phyloP scores from a whole-genome alignment of 2,888 invertebrate genomes.

The Harpalus rufipes region DNA sequence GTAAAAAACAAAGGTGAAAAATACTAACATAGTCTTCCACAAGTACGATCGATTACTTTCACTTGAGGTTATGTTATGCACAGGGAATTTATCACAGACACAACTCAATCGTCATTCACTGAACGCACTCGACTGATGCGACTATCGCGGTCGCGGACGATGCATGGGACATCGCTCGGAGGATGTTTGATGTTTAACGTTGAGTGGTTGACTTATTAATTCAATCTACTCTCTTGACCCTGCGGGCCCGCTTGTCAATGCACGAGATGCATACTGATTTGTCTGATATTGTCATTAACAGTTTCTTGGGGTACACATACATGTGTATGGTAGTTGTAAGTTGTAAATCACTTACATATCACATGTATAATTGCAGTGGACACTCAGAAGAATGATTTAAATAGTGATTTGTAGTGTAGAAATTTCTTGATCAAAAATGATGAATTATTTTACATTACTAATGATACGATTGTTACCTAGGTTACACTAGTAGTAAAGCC shows the following conservation, averaged over 20 bases:
- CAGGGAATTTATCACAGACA: constrained; percentile 14
- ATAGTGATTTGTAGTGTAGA: no score
- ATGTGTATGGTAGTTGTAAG: not conserved
- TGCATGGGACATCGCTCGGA: constrained; percentile 18
- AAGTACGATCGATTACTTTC: constrained; percentile 42
- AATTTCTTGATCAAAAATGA: no score
- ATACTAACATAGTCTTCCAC: constrained; percentile 4
- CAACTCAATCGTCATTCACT: constrained; percentile 44
- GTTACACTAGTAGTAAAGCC: no score
- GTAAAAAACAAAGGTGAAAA: constrained; percentile 23
- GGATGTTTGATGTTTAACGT: constrained; percentile 43
- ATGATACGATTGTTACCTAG: no score
- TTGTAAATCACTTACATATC: no score
- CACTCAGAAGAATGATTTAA: no score
- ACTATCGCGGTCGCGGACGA: not conserved
- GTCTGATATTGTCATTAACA: constrained; percentile 59
- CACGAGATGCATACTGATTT: constrained; percentile 63
- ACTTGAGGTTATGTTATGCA: constrained; percentile 15
- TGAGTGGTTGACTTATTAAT: constrained; percentile 58
- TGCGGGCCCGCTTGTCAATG: constrained; percentile 48
- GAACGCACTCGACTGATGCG: constrained; percentile 57
- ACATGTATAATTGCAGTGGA: no score
- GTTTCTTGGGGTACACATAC: constrained; percentile 14
- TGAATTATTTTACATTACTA: no score
- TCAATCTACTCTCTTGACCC: constrained; percentile 62